A percentile compares a stretch with the other conserved stretches of the same genome.
Evolutionary conservation across 92 coral and sea anemone genomes (phyloP).

Genomic region (Isaurus tuberculatus): DNA sequence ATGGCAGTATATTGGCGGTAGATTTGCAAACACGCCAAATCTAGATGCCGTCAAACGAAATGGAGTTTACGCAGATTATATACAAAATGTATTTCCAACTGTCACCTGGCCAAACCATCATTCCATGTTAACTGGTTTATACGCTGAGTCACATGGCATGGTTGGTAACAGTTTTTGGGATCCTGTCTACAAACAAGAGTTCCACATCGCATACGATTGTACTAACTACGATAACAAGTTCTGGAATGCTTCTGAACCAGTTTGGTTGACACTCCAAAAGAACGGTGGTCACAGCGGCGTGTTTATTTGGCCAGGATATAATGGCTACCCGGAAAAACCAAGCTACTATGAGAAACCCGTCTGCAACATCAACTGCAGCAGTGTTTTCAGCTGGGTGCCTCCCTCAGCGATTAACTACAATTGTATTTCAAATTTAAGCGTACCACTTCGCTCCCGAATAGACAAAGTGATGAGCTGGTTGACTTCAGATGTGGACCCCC

Average conservation of each 20-base stretch:
- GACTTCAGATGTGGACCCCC: constrained; percentile 64
- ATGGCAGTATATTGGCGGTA: constrained; percentile 82
- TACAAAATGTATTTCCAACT: constrained; percentile 81
- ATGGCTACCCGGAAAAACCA: constrained; percentile 79
- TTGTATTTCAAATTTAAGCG: constrained; percentile 70
- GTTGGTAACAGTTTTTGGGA: constrained; percentile 87
- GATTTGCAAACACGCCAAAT: constrained; percentile 77
- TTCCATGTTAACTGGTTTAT: constrained; percentile 83
- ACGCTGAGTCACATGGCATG: constrained; percentile 90
- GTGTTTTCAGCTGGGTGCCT: constrained; percentile 32
- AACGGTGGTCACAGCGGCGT: constrained; percentile 86
- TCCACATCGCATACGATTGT: constrained; percentile 82
- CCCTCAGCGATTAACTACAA: constrained; percentile 34
- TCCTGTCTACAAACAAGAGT: constrained; percentile 80
- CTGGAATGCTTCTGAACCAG: constrained; percentile 84
- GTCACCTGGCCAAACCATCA: constrained; percentile 97
- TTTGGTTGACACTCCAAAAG: constrained; percentile 92
- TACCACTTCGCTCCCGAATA: constrained; percentile 71
- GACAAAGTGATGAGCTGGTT: constrained; percentile 84
- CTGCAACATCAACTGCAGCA: constrained; percentile 74
- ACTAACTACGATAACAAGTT: constrained; percentile 90
- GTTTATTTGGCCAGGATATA: constrained; percentile 92
- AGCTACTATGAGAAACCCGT: constrained; percentile 70
- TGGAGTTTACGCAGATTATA: constrained; percentile 85
- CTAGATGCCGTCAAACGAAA: constrained; percentile 65